phyloP scores from a whole-genome alignment of 2,797 vertebrate genomes.

The Acipenser transmontanus region DNA sequence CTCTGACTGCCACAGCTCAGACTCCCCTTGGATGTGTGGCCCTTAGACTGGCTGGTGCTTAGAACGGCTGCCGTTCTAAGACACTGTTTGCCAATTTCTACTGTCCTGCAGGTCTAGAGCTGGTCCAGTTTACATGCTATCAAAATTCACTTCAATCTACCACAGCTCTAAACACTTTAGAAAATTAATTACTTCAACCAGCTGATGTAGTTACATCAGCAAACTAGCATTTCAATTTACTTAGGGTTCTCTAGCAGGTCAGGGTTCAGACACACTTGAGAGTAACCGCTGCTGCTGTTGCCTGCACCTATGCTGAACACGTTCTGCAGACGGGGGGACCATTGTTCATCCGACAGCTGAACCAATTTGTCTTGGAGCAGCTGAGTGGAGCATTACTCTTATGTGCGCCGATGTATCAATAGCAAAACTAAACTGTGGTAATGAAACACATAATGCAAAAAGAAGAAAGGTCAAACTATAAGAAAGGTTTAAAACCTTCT shows the following conservation, averaged over 20 bases:
- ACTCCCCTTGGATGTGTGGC: too few relatives aligned
- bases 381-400: constrained; percentile 3
- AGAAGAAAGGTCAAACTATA: constrained; percentile 46
- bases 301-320: constrained; percentile 4
- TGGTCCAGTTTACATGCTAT: too few relatives aligned
- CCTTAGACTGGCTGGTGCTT: too few relatives aligned
- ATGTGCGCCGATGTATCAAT: constrained; percentile 27
- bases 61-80: too few relatives aligned
- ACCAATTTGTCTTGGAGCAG: not conserved
- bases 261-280: not conserved
- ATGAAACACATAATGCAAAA: constrained; percentile 46
- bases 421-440: constrained; percentile 56
- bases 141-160: too few relatives aligned
- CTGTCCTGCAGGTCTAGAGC: too few relatives aligned
- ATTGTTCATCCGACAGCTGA: not conserved
- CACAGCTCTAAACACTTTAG: too few relatives aligned
- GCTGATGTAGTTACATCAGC: too few relatives aligned
- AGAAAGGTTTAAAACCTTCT: constrained; percentile 50
- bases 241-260: not conserved
- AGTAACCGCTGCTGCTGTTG: not conserved
- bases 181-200: too few relatives aligned
- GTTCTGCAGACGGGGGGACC: not conserved
- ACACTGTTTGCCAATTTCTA: too few relatives aligned
- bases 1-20: too few relatives aligned
- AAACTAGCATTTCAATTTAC: too few relatives aligned